Conservation (phyloP, 2,113 vertebrate species). For the Melanocharis versteri region DNA sequence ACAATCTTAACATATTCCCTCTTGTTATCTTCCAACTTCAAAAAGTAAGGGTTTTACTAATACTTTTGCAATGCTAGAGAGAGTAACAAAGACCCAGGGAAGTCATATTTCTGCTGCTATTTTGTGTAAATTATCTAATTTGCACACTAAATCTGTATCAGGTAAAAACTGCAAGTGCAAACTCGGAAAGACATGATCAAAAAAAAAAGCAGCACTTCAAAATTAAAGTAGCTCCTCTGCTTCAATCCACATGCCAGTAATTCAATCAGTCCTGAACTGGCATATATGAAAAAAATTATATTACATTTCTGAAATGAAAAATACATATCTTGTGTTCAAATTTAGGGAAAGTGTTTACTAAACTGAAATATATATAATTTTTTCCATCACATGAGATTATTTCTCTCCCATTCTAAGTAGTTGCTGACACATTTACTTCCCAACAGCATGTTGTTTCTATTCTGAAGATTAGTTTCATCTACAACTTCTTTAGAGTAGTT, state of each 20-base stretch:
- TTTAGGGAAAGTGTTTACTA: background rate
- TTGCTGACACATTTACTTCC: background rate
- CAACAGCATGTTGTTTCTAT: conserved; percentile 29
- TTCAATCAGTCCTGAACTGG: background rate
- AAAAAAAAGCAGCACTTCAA: conserved; percentile 17
- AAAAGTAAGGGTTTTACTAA: background rate
- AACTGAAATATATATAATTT: background rate
- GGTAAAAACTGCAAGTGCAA: conserved; percentile 16
- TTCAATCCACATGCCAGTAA: conserved; percentile 3
- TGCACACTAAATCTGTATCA: conserved; percentile 2
- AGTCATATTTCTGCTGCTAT: conserved; percentile 7
- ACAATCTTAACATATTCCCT: background rate
- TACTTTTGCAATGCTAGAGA: background rate
- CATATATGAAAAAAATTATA: background rate
- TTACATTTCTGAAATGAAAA: background rate
- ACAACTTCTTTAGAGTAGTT: conserved; percentile 26
- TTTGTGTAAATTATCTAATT: background rate
- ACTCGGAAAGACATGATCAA: background rate
- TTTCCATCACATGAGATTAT: background rate
- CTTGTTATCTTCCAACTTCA: background rate
- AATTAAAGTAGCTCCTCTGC: background rate
- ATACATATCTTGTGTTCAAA: background rate
- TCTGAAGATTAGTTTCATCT: conserved; percentile 54
- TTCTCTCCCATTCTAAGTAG: background rate
- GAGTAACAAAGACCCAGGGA: conserved; percentile 10